Percentiles rank a stretch among this genome's conserved stretches.
These are phyloP conservation scores for Oscheius onirici DNA, from an alignment of 2,888 invertebrate genomes.

Conservation along the genomic window DNA sequence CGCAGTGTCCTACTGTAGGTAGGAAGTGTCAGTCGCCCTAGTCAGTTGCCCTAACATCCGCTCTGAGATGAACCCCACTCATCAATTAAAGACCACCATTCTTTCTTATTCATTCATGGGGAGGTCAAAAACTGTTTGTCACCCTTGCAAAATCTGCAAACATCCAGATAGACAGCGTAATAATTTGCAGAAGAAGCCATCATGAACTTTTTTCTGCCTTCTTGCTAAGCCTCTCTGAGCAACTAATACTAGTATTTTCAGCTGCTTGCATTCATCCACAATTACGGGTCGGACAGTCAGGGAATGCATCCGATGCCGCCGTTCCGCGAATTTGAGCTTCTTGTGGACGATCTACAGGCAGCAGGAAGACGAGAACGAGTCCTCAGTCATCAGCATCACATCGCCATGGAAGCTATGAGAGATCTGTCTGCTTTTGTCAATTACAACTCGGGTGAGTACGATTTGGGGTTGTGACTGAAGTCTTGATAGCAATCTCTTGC, in stretches of 20 bases:
- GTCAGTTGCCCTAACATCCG: no score
- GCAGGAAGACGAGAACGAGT: constrained; percentile 4
- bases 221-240: not conserved
- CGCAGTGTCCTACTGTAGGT: no score
- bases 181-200: no score
- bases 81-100: no score
- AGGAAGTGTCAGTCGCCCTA: no score
- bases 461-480: not conserved
- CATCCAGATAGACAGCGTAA: no score
- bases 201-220: no score
- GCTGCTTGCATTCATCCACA: constrained; percentile 2
- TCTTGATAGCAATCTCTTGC: no score
- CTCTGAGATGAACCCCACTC: no score
- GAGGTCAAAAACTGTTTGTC: no score
- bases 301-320: constrained; percentile 16
- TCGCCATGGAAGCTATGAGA: constrained; percentile 24
- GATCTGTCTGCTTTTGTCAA: constrained; percentile 16
- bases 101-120: no score
- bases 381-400: constrained; percentile 1
- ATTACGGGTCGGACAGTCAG: not conserved
- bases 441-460: not conserved
- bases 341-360: not conserved
- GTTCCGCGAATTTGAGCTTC: not conserved
- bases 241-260: not conserved
- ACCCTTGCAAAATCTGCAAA: no score